Percentiles rank a stretch among this genome's conserved stretches.
Evolutionary conservation across 2,113 vertebrate genomes (phyloP).

Genomic region (Axis porcinus): DNA sequence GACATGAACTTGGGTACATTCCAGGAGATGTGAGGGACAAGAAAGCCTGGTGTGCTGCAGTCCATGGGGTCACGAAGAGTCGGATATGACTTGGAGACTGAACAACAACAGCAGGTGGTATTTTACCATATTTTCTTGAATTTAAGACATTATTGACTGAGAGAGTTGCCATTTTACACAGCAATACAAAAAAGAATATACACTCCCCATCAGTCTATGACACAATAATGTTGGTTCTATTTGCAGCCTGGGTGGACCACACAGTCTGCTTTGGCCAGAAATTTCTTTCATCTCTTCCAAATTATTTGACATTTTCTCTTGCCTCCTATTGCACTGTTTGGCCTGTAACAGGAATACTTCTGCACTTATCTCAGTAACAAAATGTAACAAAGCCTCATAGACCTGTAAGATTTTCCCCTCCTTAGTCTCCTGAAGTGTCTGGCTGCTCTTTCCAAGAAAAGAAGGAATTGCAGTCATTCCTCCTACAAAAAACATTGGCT

Average conservation of each 20-base stretch:
- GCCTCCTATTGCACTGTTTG: neutral
- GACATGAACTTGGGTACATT: neutral
- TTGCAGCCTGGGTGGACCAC: slow-evolving; percentile 16
- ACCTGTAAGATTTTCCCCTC: neutral
- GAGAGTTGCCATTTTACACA: neutral
- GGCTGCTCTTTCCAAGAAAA: slow-evolving; percentile 15
- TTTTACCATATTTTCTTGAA: neutral
- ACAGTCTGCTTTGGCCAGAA: neutral
- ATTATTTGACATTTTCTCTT: slow-evolving; percentile 43
- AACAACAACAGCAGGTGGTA: neutral
- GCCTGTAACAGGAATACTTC: slow-evolving; percentile 25
- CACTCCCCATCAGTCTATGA: neutral
- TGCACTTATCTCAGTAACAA: slow-evolving; percentile 46
- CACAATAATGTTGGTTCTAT: neutral
- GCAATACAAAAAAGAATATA: neutral
- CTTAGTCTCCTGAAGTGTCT: neutral
- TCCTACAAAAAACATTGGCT: neutral
- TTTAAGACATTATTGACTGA: neutral
- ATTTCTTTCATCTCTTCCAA: neutral
- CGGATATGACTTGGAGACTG: accelerated
- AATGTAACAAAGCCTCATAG: neutral
- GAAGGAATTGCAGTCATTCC: neutral
- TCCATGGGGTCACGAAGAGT: neutral
- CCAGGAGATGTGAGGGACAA: neutral
- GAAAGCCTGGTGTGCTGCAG: neutral